These are phyloP conservation scores for Sternotherus odoratus DNA, from an alignment of 2,797 vertebrate genomes.

Conservation along the genomic window DNA sequence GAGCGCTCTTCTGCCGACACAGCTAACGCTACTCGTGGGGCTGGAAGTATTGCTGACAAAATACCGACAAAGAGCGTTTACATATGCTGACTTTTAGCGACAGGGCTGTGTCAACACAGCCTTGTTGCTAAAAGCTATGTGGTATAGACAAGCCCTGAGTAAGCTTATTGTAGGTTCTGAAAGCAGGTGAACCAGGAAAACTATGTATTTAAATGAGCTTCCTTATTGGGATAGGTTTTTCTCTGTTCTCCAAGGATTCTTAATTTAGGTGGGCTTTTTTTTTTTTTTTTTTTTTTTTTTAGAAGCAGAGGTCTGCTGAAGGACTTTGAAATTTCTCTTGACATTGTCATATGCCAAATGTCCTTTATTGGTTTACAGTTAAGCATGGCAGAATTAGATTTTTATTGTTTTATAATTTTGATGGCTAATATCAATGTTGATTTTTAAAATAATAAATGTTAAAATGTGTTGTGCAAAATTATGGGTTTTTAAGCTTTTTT, in stretches of 20 bases:
- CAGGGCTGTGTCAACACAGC: no score
- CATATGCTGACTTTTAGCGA: no score
- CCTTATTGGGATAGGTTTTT: background rate
- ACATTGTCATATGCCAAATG: constrained; percentile 24
- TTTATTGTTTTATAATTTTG: background rate
- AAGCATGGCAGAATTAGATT: background rate
- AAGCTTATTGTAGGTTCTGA: background rate
- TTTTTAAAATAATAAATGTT: background rate
- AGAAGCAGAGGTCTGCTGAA: background rate
- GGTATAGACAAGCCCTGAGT: background rate
- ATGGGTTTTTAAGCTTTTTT: background rate
- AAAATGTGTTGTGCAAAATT: background rate
- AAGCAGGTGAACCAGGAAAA: constrained; percentile 24
- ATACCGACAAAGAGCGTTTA: no score
- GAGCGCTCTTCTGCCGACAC: no score
- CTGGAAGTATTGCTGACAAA: no score
- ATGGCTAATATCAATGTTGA: background rate
- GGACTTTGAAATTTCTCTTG: background rate
- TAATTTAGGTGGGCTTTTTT: background rate
- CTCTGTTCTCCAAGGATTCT: background rate
- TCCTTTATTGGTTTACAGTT: background rate
- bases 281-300: background rate
- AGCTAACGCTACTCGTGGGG: no score
- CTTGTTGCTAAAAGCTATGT: no score
- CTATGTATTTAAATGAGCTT: constrained; percentile 30